These are phyloP conservation scores for Xenopus borealis DNA, from an alignment of 2,113 vertebrate species.

Conservation along the genomic window DNA sequence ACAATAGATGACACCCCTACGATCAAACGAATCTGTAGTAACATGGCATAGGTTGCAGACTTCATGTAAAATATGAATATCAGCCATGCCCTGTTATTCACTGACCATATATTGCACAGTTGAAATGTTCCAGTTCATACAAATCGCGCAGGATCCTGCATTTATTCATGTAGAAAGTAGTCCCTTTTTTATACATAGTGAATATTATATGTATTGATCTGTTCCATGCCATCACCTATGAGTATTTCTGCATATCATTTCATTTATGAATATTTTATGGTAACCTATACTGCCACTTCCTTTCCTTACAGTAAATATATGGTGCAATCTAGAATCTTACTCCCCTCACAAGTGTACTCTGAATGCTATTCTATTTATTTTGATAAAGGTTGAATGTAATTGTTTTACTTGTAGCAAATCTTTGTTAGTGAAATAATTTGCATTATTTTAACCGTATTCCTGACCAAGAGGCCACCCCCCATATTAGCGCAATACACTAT, in stretches of 20 bases:
- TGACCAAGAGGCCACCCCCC: neutral
- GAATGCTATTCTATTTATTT: conserved; percentile 71
- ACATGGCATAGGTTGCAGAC: conserved; percentile 4
- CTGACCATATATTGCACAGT: neutral
- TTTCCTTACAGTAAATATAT: conserved; percentile 61
- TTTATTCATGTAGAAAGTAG: neutral
- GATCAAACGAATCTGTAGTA: conserved; percentile 11
- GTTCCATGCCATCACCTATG: conserved; percentile 20
- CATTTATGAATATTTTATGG: conserved; percentile 31
- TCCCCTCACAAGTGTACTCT: conserved; percentile 53
- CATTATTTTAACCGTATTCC: conserved; percentile 52
- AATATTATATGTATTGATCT: neutral
- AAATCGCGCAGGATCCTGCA: neutral
- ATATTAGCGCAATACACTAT: neutral
- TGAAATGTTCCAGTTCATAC: neutral
- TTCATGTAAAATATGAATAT: conserved; percentile 2
- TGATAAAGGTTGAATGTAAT: conserved; percentile 68
- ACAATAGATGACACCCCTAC: conserved; percentile 1
- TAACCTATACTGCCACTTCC: conserved; percentile 40
- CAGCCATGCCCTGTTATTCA: neutral
- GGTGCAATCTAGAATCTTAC: conserved; percentile 66
- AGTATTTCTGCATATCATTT: conserved; percentile 26
- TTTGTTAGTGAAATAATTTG: conserved; percentile 58
- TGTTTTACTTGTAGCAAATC: conserved; percentile 68
- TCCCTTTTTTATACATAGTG: conserved; percentile 1